Evolutionary conservation across 2,113 vertebrate genomes (phyloP).

Genomic region (Phaetusa simplex): DNA sequence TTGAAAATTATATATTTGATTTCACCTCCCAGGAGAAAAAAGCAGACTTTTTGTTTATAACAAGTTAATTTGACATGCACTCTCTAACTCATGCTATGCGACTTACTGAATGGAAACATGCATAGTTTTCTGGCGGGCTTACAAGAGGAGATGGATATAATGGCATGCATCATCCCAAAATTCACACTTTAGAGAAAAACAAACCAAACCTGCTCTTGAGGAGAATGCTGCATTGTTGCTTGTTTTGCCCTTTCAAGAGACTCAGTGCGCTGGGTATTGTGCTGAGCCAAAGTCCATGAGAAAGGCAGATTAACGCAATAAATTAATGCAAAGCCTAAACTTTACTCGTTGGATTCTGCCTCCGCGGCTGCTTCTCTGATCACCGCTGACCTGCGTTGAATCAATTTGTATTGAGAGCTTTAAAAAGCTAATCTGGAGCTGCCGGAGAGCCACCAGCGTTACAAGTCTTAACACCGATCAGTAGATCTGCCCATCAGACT

Average conservation of each 20-base stretch:
- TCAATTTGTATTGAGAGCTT: not conserved
- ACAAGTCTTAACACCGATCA: not conserved
- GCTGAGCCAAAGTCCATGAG: not conserved
- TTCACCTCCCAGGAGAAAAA: not conserved
- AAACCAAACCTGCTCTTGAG: not conserved
- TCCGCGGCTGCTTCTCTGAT: not conserved
- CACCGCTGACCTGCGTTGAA: not conserved
- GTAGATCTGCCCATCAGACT: not conserved
- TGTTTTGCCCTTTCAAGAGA: not conserved
- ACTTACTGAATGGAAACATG: not conserved
- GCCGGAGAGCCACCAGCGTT: not conserved
- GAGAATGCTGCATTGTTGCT: not conserved
- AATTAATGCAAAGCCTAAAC: not conserved
- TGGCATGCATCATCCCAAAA: not conserved
- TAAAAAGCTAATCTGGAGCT: not conserved
- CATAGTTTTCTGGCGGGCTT: not conserved
- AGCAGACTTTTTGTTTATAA: not conserved
- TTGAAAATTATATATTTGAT: not conserved
- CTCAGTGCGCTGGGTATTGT: not conserved
- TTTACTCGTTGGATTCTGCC: not conserved
- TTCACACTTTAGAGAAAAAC: not conserved
- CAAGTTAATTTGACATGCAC: not conserved
- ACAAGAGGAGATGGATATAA: not conserved
- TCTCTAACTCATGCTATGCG: rapidly evolving
- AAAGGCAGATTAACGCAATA: not conserved